Evolutionary conservation across 2,888 invertebrate genomes (phyloP), one percentile per base, ranked within the genome.

Genomic region (Cosmia trapezina): DNA sequence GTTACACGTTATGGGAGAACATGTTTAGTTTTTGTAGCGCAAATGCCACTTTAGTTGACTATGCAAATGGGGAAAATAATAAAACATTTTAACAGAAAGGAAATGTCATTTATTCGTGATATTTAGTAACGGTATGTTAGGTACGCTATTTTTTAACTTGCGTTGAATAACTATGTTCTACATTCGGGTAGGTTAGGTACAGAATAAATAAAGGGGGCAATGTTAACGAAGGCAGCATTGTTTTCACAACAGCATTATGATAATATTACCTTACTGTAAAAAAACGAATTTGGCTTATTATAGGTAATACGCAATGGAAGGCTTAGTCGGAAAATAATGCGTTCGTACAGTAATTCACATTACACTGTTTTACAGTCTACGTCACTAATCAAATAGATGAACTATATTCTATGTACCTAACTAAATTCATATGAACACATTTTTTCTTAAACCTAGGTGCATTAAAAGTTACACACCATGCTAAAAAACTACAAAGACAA

Each of bases 341-440:
- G 76, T 77, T 81, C 84, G 84, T 78, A 77, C 78, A 78, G 82
- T 85, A 89, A 89, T 88, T 87, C 88, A 91, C 83, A 77, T 92
- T 92, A 91, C 91, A 95, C 95, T 95, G 95, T 95, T 93, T 91
- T 91, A 94, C 95, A 95, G 94, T 93, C 93, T 93, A 95, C 89
- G 88, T 90, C 88, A 90, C 92, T 94, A 94, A 82, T 82, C 74
- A 81, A 85, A 90, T 91, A 91, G 91, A 92, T 91, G 91, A 94
- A 91, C 91, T 93, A 93, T 92, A 92, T 83, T 91, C 93, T 95
- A 95, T 92, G 89, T 93, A 87, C 88, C 88, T 91, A 92, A 95
- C 94, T 95, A 96, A 95, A 94, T 94, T 95, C 92, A 94, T 95
- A 96, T 96, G 96, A 96, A 96, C 96, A 96, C 96, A 96, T 96